phyloP scores from a whole-genome alignment of 2,888 invertebrate species.

The Ganaspis brasiliensis region DNA sequence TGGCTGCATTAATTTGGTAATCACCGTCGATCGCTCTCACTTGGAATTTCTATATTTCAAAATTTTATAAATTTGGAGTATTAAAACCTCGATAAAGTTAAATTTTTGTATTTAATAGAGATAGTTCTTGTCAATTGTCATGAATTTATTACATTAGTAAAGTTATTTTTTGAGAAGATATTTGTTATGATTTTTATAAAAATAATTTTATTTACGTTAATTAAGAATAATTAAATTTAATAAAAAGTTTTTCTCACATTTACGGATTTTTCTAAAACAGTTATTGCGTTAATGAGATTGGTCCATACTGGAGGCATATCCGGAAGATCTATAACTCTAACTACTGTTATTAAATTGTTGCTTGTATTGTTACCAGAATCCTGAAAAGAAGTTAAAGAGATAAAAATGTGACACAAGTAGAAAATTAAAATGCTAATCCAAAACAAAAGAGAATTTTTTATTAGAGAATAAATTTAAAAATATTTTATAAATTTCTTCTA shows the following conservation, averaged over 20 bases:
- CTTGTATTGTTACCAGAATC: slow-evolving; percentile 80
- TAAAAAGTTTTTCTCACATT: slow-evolving; percentile 66
- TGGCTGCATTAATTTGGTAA: slow-evolving; percentile 82
- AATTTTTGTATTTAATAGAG: slow-evolving; percentile 3
- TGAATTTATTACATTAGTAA: too few species aligned
- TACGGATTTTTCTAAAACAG: slow-evolving; percentile 82
- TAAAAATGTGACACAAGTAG: slow-evolving; percentile 15
- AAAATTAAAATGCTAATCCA: too few species aligned
- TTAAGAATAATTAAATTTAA: not conserved
- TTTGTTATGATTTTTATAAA: too few species aligned
- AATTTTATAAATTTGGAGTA: slow-evolving; percentile 9
- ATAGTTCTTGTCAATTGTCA: too few species aligned
- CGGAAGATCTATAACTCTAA: slow-evolving; percentile 84
- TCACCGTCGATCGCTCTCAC: slow-evolving; percentile 85
- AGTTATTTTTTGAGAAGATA: too few species aligned
- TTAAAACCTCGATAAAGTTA: not conserved
- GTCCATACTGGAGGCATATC: slow-evolving; percentile 84
- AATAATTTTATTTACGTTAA: too few species aligned
- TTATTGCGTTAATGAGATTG: slow-evolving; percentile 82
- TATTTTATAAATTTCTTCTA: too few species aligned
- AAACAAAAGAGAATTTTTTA: too few species aligned
- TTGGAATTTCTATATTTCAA: slow-evolving; percentile 74
- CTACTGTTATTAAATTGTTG: slow-evolving; percentile 80
- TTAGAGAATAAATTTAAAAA: too few species aligned
- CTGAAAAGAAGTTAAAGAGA: slow-evolving; percentile 69